Percentiles rank a stretch among this genome's conserved stretches.
phyloP scores from a whole-genome alignment of 2,113 vertebrate species.

The Myocastor coypus region DNA sequence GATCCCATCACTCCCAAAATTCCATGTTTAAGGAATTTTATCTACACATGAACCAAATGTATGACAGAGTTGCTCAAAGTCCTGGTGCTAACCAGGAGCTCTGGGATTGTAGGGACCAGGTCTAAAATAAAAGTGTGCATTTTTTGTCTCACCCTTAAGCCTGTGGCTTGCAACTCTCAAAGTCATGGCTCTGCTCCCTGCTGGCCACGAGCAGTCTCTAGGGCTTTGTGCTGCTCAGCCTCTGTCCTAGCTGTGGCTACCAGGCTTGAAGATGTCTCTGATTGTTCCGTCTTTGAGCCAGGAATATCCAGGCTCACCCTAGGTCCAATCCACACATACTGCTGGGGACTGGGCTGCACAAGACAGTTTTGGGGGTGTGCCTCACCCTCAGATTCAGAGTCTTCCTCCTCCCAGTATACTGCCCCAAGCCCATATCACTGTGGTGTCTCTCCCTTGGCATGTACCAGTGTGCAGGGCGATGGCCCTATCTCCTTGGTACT shows the following conservation, averaged over 20 bases:
- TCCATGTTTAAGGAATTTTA: background rate
- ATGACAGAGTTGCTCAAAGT: background rate
- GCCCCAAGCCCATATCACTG: background rate
- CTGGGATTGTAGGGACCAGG: background rate
- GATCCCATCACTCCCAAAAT: background rate
- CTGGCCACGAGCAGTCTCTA: too few species aligned
- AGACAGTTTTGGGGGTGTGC: background rate
- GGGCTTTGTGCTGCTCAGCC: background rate
- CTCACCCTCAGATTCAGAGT: too few species aligned
- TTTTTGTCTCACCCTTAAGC: background rate
- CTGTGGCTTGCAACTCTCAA: rapidly evolving
- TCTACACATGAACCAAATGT: background rate
- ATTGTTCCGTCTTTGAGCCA: background rate
- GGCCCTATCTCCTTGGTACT: too few species aligned
- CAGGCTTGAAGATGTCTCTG: background rate
- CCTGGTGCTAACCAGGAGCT: background rate
- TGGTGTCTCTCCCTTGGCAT: background rate
- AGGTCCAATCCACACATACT: background rate
- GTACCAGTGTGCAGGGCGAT: background rate
- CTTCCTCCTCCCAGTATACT: background rate
- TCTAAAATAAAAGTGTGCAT: background rate
- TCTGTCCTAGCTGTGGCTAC: background rate
- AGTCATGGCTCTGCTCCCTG: rapidly evolving
- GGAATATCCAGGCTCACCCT: background rate
- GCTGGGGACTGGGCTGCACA: background rate